Evolutionary conservation across 2,888 invertebrate species (phyloP), one percentile per base, ranked within the genome.

Genomic region (Chromoteleia sp.): DNA sequence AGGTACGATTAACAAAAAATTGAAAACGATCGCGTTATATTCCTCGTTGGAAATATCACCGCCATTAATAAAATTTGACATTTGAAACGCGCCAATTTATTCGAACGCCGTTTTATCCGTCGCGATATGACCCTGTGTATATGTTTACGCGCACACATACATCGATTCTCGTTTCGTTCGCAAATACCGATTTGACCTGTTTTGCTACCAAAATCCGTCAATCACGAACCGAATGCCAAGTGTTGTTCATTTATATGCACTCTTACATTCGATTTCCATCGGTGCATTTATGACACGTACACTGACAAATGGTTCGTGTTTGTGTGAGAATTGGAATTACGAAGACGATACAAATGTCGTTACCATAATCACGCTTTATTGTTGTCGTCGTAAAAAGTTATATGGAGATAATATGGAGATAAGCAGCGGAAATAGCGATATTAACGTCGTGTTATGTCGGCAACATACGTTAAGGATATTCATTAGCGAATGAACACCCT

Each of bases 111-210:
- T 39, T 52, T 59, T 41, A 39, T 59, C 58, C 25, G 41, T 17
- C n/a, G 36, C 39, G 25, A 41, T 21, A 29, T 21, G 33, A 21
- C 41, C 36, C 63, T 39, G 52, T 52, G 65, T 50, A 50, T 65
- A 52, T 65, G n/a, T n/a, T 52, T 65, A 39, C 43, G 54, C 25
- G 39, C 14, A 12, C 30, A 21, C 63, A 43, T 70, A 29, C 54
- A 63, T 54, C 70, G 48, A 25, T 39, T 50, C 25, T 56, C 70
- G 67, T 45, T 48, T 54, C 59, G 71, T 58, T 81, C 80, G 83
- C 81, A 84, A 84, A 85, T 84, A 85, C 80, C 82, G 80, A 86
- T 84, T 68, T 85, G 83, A 85, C 85, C 85, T 76, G 84, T 58
- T 85, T 85, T 71, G 41, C 70, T 70, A 61, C 77, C 48, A 25